Conservation (phyloP, 2,888 invertebrate genomes). For the Hybos culiciformis region DNA sequence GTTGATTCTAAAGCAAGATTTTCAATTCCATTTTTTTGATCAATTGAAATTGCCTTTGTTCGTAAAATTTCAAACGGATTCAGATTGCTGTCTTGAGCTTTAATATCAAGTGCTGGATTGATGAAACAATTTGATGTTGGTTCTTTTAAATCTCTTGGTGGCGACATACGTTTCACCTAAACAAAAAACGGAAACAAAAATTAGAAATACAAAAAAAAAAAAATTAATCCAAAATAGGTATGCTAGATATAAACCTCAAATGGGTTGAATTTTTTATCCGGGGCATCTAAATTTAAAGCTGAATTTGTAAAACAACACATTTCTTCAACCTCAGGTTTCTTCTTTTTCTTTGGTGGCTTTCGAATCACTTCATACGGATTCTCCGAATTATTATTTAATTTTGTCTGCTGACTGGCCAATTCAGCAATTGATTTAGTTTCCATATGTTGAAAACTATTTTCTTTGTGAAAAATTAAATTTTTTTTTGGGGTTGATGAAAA, state of each 20-base stretch:
- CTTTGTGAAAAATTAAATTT: too few relatives aligned
- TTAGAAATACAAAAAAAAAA: too few relatives aligned
- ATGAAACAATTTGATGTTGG: constrained; percentile 24
- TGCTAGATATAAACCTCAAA: constrained; percentile 26
- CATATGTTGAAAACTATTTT: too few relatives aligned
- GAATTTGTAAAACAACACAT: constrained; percentile 32
- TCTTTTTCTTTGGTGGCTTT: constrained; percentile 33
- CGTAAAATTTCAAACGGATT: constrained; percentile 34
- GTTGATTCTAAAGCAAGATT: constrained; percentile 17
- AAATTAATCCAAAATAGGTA: not conserved
- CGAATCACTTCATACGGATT: constrained; percentile 34
- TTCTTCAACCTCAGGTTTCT: constrained; percentile 21
- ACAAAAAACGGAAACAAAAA: not conserved
- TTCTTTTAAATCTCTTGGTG: constrained; percentile 3
- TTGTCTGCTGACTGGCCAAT: not conserved
- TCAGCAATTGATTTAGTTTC: not conserved
- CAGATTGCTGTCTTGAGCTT: constrained; percentile 23
- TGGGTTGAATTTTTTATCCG: constrained; percentile 34
- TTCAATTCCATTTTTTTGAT: constrained; percentile 16
- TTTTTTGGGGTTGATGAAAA: too few relatives aligned
- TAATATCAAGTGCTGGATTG: constrained; percentile 30
- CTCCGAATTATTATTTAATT: constrained; percentile 2
- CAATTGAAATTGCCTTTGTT: constrained; percentile 9
- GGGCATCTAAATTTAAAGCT: constrained; percentile 31
- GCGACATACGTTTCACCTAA: not conserved